Base-by-base conservation (phyloP, 2,888 invertebrate genomes). In the Tryphoninae sp. region DNA sequence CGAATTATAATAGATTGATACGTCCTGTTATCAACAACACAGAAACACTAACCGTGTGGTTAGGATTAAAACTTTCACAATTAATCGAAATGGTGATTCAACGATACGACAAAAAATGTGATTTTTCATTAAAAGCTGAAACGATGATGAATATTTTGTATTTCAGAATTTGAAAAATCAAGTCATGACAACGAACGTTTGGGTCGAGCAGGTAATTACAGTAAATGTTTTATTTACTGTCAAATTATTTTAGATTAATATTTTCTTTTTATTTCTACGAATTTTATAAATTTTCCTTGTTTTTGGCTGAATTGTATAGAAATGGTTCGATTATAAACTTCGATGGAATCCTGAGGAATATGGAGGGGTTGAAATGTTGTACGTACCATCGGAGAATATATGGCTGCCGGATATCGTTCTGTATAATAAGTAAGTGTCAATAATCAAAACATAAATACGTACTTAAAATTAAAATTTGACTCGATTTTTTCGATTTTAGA, bases 361-460 rank as follows among this genome's bases (percentile, higher is more conserved):
- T 87, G 98, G 97, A 0, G 98, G 97, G 0, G 95, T 98, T 0
- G 97, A 97, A 91, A 96, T 97, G 95, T 92, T 97, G 67, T 97
- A 97, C 88, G 98, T 99, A 16, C 98, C 98, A 0, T 98, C 98
- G 0, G 98, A 98, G 91, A 97, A 98, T 90, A 98, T 99, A 89
- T 99, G 98, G 98, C 93, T 98, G 33, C 98, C 99, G 0, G 99
- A 99, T 89, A 98, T 99, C 85, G 98, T 97, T n/a, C 93, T 97
- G 2, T 97, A 97, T 88, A 97, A 97, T 90, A 97, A 97, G 94
- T 97, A 95, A 96, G 93, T 90, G 62, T 26, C 58, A 73, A 51
- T 11, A 59, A 11, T 2, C n/a, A 8, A 16, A 9, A 23, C 45
- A 76, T 40, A 22, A 22, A 62, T 11, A 45, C 45, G 1, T 45